A percentile compares a stretch with the other conserved stretches of the same genome.
Conservation (phyloP, 2,888 invertebrate species). For the Melitaea athalia region DNA sequence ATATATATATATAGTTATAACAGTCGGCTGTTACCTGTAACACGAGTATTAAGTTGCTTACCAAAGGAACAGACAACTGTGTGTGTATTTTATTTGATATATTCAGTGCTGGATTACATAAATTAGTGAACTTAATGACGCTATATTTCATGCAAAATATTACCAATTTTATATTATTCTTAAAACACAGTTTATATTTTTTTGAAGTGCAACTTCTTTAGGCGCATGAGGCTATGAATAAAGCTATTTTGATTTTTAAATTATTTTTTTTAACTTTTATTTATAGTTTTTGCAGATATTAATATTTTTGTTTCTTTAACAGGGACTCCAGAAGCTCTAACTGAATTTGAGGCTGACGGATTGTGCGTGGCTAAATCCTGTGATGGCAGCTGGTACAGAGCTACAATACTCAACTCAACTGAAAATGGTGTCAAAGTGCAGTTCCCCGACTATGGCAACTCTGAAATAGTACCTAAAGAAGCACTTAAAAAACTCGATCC, state of each 20-base stretch:
- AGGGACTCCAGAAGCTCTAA: constrained; percentile 67
- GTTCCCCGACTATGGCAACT: constrained; percentile 88
- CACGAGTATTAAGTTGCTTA: too few relatives aligned
- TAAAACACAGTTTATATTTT: too few relatives aligned
- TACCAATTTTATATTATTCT: too few relatives aligned
- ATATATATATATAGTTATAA: too few relatives aligned
- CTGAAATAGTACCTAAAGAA: constrained; percentile 77
- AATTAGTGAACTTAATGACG: too few relatives aligned
- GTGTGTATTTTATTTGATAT: too few relatives aligned
- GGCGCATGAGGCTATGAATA: not conserved
- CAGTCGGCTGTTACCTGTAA: too few relatives aligned
- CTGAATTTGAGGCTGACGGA: constrained; percentile 72
- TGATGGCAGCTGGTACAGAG: constrained; percentile 89
- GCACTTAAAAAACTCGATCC: constrained; percentile 75
- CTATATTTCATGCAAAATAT: too few relatives aligned
- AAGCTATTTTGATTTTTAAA: not conserved
- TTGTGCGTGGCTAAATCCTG: constrained; percentile 84
- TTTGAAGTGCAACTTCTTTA: too few relatives aligned
- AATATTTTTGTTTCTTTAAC: constrained; percentile 33
- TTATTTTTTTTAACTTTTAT: too few relatives aligned
- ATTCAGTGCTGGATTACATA: too few relatives aligned
- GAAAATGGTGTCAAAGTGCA: constrained; percentile 76
- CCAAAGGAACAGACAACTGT: too few relatives aligned
- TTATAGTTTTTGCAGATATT: not conserved
- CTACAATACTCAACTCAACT: constrained; percentile 72